A percentile compares a stretch with the other conserved stretches of the same genome.
These are phyloP conservation scores for Drosophila dives DNA, from an alignment of 2,888 invertebrate genomes.

Conservation along the genomic window DNA sequence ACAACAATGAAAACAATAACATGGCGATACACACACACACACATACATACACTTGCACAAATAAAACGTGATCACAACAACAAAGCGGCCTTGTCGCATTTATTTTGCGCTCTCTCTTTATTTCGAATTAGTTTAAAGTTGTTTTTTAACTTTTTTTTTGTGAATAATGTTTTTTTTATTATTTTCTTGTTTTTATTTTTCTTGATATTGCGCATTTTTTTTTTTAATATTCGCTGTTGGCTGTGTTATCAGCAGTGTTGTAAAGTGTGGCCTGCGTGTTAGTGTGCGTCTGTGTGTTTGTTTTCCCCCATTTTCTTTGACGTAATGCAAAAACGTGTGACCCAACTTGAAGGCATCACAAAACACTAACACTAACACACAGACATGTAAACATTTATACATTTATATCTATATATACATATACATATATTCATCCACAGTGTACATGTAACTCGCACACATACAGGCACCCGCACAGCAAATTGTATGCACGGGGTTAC, in stretches of 20 bases:
- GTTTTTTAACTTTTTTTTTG: conserved; percentile 1
- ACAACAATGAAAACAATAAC: conserved; percentile 33
- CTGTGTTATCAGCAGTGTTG: conserved; percentile 54
- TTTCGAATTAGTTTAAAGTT: conserved; percentile 24
- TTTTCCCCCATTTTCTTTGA: conserved; percentile 36
- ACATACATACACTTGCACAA: neutral
- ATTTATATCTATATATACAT: neutral
- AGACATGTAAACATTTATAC: neutral
- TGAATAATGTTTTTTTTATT: conserved; percentile 2
- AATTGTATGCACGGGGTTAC: conserved; percentile 55
- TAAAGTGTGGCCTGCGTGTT: conserved; percentile 14
- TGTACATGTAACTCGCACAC: neutral
- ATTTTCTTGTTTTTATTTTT: conserved; percentile 15
- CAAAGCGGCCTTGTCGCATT: conserved; percentile 66
- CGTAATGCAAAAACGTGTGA: conserved; percentile 60
- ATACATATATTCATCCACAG: neutral
- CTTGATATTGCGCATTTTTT: conserved; percentile 35
- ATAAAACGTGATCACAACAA: conserved; percentile 21
- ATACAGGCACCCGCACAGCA: conserved; percentile 3
- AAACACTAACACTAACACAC: conserved; percentile 24
- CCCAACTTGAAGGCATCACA: conserved; percentile 47
- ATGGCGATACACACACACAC: conserved; percentile 16
- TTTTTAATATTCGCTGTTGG: conserved; percentile 25
- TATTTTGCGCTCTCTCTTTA: conserved; percentile 18
- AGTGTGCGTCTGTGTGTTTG: conserved; percentile 1